Conservation (phyloP, 2,797 vertebrate species). For the Sebastes variabilis region DNA sequence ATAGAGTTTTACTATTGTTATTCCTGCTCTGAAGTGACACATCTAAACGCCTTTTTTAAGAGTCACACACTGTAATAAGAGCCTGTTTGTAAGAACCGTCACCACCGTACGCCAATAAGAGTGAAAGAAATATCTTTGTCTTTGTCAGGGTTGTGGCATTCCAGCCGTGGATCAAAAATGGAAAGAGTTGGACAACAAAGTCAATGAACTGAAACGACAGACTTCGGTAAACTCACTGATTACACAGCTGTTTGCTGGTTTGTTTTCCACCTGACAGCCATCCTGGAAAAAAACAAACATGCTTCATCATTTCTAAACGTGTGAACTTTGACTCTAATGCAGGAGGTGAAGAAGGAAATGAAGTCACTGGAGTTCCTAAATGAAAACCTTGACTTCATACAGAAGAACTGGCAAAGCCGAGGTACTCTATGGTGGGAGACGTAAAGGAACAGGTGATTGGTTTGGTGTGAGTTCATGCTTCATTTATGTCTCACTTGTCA, state of each 20-base stretch:
- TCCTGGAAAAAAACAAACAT: background rate
- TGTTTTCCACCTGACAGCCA: background rate
- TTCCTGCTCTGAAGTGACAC: background rate
- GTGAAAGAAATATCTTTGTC: background rate
- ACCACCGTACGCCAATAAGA: background rate
- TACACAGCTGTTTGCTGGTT: background rate
- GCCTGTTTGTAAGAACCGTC: background rate
- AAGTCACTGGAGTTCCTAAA: conserved; percentile 41
- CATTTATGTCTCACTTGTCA: background rate
- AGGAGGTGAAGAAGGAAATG: conserved; percentile 49
- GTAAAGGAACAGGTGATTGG: rapidly evolving
- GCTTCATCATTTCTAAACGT: background rate
- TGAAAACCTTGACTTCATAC: conserved; percentile 42
- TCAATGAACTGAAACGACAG: conserved; percentile 31
- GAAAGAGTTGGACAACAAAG: conserved; percentile 27
- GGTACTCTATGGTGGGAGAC: conserved; percentile 2
- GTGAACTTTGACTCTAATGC: background rate
- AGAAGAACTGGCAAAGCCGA: conserved; percentile 28
- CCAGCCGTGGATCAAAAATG: background rate
- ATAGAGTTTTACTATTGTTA: background rate
- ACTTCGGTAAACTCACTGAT: conserved; percentile 40
- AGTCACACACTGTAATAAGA: background rate
- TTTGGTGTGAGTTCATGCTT: background rate
- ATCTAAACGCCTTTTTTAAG: background rate
- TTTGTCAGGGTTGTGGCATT: conserved; percentile 8